Base-by-base conservation (phyloP, 2,797 vertebrate species). In the Rhynchonycteris naso region DNA sequence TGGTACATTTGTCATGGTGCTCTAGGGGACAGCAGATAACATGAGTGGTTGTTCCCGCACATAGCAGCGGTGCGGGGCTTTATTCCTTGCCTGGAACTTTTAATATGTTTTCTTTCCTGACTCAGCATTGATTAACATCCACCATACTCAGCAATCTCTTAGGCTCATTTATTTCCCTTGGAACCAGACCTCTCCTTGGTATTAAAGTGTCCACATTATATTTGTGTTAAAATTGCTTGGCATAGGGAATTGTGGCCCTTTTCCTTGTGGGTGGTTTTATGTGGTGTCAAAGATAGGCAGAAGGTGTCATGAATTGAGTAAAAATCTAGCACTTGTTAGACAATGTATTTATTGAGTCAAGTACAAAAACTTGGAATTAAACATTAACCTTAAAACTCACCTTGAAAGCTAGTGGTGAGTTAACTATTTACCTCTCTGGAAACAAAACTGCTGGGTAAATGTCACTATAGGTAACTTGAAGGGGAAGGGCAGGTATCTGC, bases 31-130 rank as follows among this genome's bases (percentile, higher is more conserved):
- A 6, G 33, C 61, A 9, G 88, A 12, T 8, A 1, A 0, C 21
- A 0, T 0, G 14, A 8, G 13, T 24, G 54, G 28, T 4, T 26
- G 33, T 33, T 3, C 30, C 7, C 7, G 24, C 30, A 15, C 1
- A 1, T 4, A 26, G 47, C 33, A 15, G 0, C 16, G 82, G 6
- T 11, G 56, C 2, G 21, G 54, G 0, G 7, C 61, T 47, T 50
- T 12, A 7, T 22, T 14, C 7, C 22, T 28, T 28, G 30, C 65
- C 33, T 13, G 47, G 61, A 56, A n/a, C 72, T 79, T 26, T 9
- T 21, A 2, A 2, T 18, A 1, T 5, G 13, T 65, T 75, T n/a
- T 15, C 68, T 87, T 63, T 88, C 52, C 65, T 21, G 63, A n/a
- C 22, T 74, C 58, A 22, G 1, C 38, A 1, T 15, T 10, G n/a